A percentile compares a stretch with the other conserved stretches of the same genome.
phyloP scores from a whole-genome alignment of 2,888 invertebrate species.

The Coelopa pilipes region DNA sequence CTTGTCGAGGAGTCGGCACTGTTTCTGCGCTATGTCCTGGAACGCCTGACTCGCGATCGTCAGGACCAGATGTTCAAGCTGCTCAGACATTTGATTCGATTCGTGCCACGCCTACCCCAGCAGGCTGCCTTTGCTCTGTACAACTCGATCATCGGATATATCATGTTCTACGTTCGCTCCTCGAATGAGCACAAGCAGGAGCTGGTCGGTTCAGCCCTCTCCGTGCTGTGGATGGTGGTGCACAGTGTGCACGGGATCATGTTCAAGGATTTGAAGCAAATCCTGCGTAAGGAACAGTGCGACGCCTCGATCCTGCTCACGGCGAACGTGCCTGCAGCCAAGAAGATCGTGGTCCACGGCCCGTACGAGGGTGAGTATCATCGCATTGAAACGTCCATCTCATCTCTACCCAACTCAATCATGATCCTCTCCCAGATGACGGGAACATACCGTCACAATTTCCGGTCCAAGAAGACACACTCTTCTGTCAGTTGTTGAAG shows the following conservation, averaged over 20 bases:
- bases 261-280: slow-evolving; percentile 99
- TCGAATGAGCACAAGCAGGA: slow-evolving; percentile 96
- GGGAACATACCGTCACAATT: slow-evolving; percentile 98
- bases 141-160: slow-evolving; percentile 98
- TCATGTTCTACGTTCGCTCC: slow-evolving; percentile 98
- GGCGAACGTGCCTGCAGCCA: slow-evolving; percentile 98
- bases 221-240: slow-evolving; percentile 97
- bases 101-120: slow-evolving; percentile 91
- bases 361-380: slow-evolving; percentile 67
- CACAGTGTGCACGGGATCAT: slow-evolving; percentile 99
- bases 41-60: slow-evolving; percentile 91
- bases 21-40: slow-evolving; percentile 94
- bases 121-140: slow-evolving; percentile 98
- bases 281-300: slow-evolving; percentile 97
- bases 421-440: slow-evolving; percentile 68
- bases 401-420: not conserved
- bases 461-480: slow-evolving; percentile 97
- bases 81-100: slow-evolving; percentile 89
- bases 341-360: slow-evolving; percentile 98
- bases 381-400: not conserved
- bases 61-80: slow-evolving; percentile 95
- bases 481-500: slow-evolving; percentile 92
- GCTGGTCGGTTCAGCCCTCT: slow-evolving; percentile 92
- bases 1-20: slow-evolving; percentile 97
- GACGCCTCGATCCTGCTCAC: slow-evolving; percentile 97